Conservation (phyloP, 2,113 vertebrate genomes). For the Pogona vitticeps region DNA sequence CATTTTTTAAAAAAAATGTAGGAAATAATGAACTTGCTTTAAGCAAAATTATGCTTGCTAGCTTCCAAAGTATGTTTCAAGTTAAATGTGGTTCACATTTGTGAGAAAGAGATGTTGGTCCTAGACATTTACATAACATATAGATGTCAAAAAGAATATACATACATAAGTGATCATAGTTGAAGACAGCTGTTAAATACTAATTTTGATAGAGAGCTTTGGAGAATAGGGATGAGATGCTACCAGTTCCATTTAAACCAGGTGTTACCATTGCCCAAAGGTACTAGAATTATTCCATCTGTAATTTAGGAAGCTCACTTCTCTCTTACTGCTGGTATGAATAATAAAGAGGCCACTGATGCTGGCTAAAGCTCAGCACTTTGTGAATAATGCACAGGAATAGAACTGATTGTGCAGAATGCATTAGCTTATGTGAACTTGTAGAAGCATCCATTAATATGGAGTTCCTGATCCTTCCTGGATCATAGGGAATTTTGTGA, state of each 20-base stretch:
- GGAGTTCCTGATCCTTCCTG: neutral
- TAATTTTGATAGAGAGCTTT: neutral
- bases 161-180: neutral
- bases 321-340: neutral
- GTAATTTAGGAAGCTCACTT: neutral
- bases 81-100: slow-evolving; percentile 4
- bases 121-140: neutral
- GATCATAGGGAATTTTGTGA: neutral
- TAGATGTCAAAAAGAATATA: neutral
- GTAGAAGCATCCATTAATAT: neutral
- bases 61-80: neutral
- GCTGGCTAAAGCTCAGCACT: neutral
- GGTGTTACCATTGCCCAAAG: slow-evolving; percentile 9
- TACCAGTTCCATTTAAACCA: slow-evolving; percentile 32
- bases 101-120: neutral
- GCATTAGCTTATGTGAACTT: neutral
- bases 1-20: neutral
- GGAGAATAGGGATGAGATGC: neutral
- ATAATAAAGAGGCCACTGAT: slow-evolving; percentile 29
- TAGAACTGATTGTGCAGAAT: neutral
- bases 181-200: slow-evolving; percentile 3
- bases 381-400: neutral
- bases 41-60: neutral
- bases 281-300: slow-evolving; percentile 11
- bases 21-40: neutral